These are phyloP conservation scores for Amiota mariae DNA, from an alignment of 2,888 invertebrate species.

Conservation along the genomic window DNA sequence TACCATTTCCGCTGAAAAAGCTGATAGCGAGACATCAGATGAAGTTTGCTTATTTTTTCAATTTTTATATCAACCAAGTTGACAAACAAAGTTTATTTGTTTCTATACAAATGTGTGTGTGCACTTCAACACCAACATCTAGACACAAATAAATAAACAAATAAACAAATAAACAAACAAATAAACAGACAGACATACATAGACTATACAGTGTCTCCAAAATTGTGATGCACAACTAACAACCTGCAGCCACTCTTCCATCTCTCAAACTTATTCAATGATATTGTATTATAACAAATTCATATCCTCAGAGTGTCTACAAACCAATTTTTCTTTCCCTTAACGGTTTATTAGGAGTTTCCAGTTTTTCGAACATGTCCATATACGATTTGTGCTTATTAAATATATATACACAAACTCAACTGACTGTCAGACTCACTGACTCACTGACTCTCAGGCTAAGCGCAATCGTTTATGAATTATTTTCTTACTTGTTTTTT, in stretches of 20 bases:
- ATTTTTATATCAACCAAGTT: slow-evolving; percentile 13
- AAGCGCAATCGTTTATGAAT: not conserved
- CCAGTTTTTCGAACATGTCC: slow-evolving; percentile 15
- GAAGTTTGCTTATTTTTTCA: not conserved
- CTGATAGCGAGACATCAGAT: not conserved
- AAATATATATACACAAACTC: not conserved
- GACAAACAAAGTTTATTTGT: slow-evolving; percentile 9
- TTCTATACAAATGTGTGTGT: not conserved
- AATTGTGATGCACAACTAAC: not conserved
- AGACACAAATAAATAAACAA: not conserved
- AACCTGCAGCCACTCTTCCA: not conserved
- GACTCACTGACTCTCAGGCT: not conserved
- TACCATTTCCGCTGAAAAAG: slow-evolving; percentile 1
- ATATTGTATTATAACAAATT: not conserved
- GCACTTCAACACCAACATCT: not conserved
- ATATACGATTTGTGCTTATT: slow-evolving; percentile 17
- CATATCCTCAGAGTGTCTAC: not conserved
- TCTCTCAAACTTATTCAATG: no score
- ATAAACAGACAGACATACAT: no score
- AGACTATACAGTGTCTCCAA: no score
- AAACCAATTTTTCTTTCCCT: not conserved
- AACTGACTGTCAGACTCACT: not conserved
- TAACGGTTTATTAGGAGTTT: not conserved
- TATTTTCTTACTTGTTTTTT: not conserved
- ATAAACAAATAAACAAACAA: not conserved